These are phyloP conservation scores for Solea senegalensis DNA, from an alignment of 2,113 vertebrate species.

Conservation along the genomic window DNA sequence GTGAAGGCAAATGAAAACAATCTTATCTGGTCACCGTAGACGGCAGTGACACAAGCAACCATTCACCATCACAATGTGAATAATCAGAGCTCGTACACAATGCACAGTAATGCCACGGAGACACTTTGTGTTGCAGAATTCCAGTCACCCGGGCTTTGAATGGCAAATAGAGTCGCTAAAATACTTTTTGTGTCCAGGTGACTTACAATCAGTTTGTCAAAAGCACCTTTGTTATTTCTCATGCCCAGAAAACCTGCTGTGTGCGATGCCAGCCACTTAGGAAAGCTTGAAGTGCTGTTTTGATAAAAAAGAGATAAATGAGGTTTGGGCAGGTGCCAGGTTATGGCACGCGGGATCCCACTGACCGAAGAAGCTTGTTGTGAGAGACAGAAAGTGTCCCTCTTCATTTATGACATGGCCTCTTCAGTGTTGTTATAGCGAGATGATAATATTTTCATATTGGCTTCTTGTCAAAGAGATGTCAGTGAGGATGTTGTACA, in stretches of 20 bases:
- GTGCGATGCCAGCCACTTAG: slow-evolving; percentile 52
- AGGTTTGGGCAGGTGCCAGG: slow-evolving; percentile 57
- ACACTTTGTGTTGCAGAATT: slow-evolving; percentile 10
- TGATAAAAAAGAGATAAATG: slow-evolving; percentile 64
- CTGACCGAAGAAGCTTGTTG: slow-evolving; percentile 15
- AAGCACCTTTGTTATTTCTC: slow-evolving; percentile 14
- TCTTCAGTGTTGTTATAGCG: slow-evolving; percentile 2
- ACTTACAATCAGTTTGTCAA: not conserved
- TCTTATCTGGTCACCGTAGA: slow-evolving; percentile 49
- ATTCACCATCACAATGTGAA: slow-evolving; percentile 57
- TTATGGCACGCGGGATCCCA: slow-evolving; percentile 27
- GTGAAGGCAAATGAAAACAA: slow-evolving; percentile 12
- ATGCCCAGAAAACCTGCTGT: slow-evolving; percentile 27
- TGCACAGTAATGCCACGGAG: not conserved
- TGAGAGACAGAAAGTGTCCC: slow-evolving; percentile 19
- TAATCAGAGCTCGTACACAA: slow-evolving; percentile 48
- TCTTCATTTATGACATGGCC: slow-evolving; percentile 8
- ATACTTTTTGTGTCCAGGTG: slow-evolving; percentile 11
- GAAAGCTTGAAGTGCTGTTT: slow-evolving; percentile 62
- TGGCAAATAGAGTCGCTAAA: slow-evolving; percentile 2
- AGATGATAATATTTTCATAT: not conserved
- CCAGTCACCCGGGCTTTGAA: not conserved
- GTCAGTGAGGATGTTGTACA: not conserved
- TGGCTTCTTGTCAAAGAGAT: not conserved
- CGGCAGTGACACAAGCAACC: slow-evolving; percentile 16